Conservation (phyloP, 1,140 invertebrate species). For the Drosophila navojoa region DNA sequence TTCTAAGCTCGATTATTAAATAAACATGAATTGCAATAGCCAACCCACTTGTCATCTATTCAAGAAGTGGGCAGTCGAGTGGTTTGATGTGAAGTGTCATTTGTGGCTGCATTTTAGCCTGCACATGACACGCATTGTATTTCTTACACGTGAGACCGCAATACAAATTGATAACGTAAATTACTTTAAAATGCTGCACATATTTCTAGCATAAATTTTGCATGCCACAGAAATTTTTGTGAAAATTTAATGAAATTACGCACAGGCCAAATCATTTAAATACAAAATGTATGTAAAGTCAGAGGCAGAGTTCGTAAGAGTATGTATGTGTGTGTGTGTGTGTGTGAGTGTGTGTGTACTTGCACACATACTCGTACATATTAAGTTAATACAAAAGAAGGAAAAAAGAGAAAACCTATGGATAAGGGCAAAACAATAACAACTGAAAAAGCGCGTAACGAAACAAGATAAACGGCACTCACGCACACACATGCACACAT, state of each 20-base stretch:
- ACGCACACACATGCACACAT: slow-evolving; percentile 42
- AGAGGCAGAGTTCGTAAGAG: too few species aligned
- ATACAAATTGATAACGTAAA: slow-evolving; percentile 37
- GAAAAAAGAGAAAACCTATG: slow-evolving; percentile 19
- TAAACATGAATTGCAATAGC: too few species aligned
- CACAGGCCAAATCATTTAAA: slow-evolving; percentile 71
- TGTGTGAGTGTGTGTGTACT: background rate
- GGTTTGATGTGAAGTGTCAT: background rate
- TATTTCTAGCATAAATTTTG: slow-evolving; percentile 73
- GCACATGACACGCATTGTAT: slow-evolving; percentile 18
- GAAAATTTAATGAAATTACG: slow-evolving; percentile 71
- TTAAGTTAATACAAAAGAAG: slow-evolving; percentile 14
- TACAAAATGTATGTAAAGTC: slow-evolving; percentile 29
- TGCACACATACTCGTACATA: background rate
- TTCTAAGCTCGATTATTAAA: too few species aligned
- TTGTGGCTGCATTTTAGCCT: slow-evolving; percentile 12
- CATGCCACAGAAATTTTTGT: slow-evolving; percentile 59
- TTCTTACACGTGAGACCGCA: slow-evolving; percentile 38
- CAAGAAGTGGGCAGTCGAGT: background rate
- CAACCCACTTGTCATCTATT: background rate
- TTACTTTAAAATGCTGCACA: slow-evolving; percentile 68
- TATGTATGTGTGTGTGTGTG: background rate
- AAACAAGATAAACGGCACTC: slow-evolving; percentile 50
- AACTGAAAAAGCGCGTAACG: slow-evolving; percentile 54
- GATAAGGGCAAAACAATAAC: slow-evolving; percentile 45